These are phyloP conservation scores for Lagopus leucura DNA, from an alignment of 2,113 vertebrate genomes.

Conservation along the genomic window DNA sequence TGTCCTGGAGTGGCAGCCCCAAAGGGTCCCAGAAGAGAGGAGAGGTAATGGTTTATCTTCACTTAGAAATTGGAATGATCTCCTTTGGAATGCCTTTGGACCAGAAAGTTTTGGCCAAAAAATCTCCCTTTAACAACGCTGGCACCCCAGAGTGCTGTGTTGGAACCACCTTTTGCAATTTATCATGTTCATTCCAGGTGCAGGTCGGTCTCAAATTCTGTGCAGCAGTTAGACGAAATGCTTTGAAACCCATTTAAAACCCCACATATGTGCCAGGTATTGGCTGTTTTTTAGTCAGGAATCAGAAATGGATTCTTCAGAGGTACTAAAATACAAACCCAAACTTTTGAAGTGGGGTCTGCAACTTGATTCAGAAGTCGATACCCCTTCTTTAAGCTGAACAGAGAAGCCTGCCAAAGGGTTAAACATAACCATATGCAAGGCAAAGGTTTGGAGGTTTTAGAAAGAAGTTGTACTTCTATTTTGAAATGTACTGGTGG, in stretches of 20 bases:
- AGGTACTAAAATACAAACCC: neutral
- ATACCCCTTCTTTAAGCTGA: neutral
- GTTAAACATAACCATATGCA: neutral
- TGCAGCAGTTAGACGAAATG: neutral
- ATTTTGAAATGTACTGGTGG: neutral
- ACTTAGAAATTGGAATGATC: neutral
- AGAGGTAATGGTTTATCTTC: neutral
- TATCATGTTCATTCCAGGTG: neutral
- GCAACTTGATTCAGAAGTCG: neutral
- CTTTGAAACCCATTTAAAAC: neutral
- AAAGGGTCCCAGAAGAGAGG: accelerated
- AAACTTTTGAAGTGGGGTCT: neutral
- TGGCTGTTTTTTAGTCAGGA: neutral
- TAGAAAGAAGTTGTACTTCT: neutral
- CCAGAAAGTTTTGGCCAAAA: neutral
- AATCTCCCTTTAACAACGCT: neutral
- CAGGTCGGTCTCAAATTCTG: neutral
- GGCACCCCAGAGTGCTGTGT: neutral
- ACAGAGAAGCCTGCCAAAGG: neutral
- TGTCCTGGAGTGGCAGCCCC: neutral
- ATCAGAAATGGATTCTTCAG: neutral
- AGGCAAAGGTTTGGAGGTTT: neutral
- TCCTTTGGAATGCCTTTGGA: neutral
- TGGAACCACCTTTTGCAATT: neutral
- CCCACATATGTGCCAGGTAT: neutral